These are phyloP conservation scores for Craniophora ligustri DNA, from an alignment of 2,888 invertebrate species.

Conservation along the genomic window DNA sequence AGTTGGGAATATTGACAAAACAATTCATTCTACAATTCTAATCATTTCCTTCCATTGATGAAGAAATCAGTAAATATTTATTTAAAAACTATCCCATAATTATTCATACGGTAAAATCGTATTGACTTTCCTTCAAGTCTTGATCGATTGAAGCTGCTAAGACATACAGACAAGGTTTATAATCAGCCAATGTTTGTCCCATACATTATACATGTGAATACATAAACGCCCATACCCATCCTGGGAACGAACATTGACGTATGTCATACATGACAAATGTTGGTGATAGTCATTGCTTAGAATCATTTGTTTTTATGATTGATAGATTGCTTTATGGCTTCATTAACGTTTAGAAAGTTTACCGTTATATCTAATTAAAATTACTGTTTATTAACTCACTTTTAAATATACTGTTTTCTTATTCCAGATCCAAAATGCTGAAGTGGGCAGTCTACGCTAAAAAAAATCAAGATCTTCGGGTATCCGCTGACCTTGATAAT, in stretches of 20 bases:
- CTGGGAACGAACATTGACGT: conserved; percentile 25
- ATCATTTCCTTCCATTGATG: too few relatives aligned
- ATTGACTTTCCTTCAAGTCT: not conserved
- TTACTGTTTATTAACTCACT: not conserved
- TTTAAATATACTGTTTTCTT: conserved; percentile 30
- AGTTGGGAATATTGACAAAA: too few relatives aligned
- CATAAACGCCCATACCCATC: conserved; percentile 29
- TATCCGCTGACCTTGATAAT: conserved; percentile 60
- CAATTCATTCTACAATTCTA: too few relatives aligned
- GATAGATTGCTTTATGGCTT: not conserved
- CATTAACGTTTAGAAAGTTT: not conserved
- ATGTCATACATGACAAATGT: conserved; percentile 34
- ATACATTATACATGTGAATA: conserved; percentile 39
- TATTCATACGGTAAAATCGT: not conserved
- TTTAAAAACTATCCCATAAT: not conserved
- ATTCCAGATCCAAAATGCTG: conserved; percentile 87
- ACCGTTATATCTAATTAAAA: not conserved
- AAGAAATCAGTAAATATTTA: too few relatives aligned
- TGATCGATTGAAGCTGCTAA: not conserved
- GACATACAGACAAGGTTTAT: conserved; percentile 3
- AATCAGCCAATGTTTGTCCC: conserved; percentile 35
- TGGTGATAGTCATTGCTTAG: conserved; percentile 17
- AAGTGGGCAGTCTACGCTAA: conserved; percentile 90
- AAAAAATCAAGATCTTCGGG: conserved; percentile 76
- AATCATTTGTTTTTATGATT: conserved; percentile 24